Percentiles rank a stretch among this genome's conserved stretches.
phyloP scores from a whole-genome alignment of 1,140 invertebrate genomes.

The Sarcophaga bullata region DNA sequence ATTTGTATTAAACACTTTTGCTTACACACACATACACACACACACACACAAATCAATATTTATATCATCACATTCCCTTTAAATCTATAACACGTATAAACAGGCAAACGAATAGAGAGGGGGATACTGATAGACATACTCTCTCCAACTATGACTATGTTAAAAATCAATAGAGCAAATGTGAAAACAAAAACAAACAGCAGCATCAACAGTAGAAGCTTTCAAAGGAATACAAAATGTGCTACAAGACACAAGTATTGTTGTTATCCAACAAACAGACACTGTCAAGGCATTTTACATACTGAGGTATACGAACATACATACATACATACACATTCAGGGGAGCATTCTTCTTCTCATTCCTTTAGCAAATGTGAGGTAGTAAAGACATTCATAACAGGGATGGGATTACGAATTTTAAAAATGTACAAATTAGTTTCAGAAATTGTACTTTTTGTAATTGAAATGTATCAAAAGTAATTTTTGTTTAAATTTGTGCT shows the following conservation, averaged over 20 bases:
- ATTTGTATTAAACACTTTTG: too few species aligned
- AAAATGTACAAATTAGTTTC: too few species aligned
- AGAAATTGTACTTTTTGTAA: too few species aligned
- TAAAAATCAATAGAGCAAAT: slow-evolving; percentile 66
- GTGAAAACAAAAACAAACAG: not conserved
- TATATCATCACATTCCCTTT: not conserved
- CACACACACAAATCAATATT: not conserved
- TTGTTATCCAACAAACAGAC: not conserved
- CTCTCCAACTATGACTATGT: slow-evolving; percentile 60
- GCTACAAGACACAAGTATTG: not conserved
- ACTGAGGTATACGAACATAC: too few species aligned
- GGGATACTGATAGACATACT: not conserved
- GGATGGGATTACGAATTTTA: too few species aligned
- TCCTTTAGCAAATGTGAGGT: too few species aligned
- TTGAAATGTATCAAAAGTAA: too few species aligned
- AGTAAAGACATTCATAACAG: too few species aligned
- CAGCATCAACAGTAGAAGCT: not conserved
- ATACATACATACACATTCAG: too few species aligned
- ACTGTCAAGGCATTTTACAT: not conserved
- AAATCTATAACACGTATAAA: not conserved
- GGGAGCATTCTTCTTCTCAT: too few species aligned
- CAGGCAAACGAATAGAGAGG: too few species aligned
- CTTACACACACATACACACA: not conserved
- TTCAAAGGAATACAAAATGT: not conserved
- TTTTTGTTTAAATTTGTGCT: too few species aligned